A percentile compares a stretch with the other conserved stretches of the same genome.
phyloP scores from a whole-genome alignment of 2,113 vertebrate genomes.

The Aix galericulata region DNA sequence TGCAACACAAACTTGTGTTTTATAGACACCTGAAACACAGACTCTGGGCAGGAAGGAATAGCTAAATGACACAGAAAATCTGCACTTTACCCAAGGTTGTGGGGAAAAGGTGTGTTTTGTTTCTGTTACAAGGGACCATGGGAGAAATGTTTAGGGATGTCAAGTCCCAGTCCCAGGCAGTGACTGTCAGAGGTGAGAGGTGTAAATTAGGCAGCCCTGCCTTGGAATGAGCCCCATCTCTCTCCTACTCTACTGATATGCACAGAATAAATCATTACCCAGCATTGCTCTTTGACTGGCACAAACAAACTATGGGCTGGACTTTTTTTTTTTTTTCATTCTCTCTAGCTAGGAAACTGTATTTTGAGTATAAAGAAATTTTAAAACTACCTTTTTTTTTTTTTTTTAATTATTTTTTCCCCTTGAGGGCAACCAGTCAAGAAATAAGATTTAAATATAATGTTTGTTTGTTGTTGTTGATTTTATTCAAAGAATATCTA shows the following conservation, averaged over 20 bases:
- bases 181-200: conserved; percentile 7
- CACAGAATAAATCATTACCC: background rate
- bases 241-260: background rate
- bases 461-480: background rate
- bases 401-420: background rate
- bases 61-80: background rate
- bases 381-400: background rate
- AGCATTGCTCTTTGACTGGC: background rate
- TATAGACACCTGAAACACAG: background rate
- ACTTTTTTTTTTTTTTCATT: background rate
- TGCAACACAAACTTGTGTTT: background rate
- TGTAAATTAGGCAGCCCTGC: background rate
- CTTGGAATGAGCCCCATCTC: background rate
- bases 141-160: background rate
- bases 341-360: background rate
- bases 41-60: background rate
- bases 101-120: accelerated
- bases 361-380: background rate
- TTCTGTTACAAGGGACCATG: background rate
- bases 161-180: background rate
- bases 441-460: background rate
- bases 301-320: background rate
- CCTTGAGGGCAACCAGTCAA: background rate
- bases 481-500: background rate
- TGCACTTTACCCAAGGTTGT: accelerated